Base-by-base conservation (phyloP, 2,113 vertebrate genomes). In the Pomatostomus ruficeps region DNA sequence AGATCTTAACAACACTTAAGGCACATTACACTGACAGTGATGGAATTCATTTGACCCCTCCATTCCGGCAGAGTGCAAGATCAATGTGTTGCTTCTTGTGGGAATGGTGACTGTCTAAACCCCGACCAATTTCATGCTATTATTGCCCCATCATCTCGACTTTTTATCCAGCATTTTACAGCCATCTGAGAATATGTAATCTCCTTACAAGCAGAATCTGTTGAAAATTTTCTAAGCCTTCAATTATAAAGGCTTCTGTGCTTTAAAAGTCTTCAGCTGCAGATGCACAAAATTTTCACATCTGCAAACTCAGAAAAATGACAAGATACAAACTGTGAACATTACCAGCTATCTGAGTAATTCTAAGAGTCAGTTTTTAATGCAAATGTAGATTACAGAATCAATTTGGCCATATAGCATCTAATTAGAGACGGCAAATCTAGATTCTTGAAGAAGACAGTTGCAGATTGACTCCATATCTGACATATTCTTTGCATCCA, bases 331-430 rank as follows among this genome's bases (percentile, higher is more conserved):
- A 94, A 89, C 70, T 65, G 68, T 63, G 89, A 96, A 94, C n/a
- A 36, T 49, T 72, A 87, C 52, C 72, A 94, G 46, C 84, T 89
- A 92, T 89, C 80, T 52, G 70, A 85, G 66, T 83, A 85, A 92
- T 88, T 91, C 80, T 85, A 87, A 66, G 48, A 95, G 91, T 91
- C 63, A 85, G 80, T 82, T 97, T 87, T 95, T 91, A 95, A 96
- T 92, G 94, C 84, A 96, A 94, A 95, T 95, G 85, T 70, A 82
- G 68, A 95, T 86, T 86, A 92, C 63, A 80, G 85, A 96, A 96
- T 75, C 78, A 82, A 88, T 91, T 91, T 2, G 74, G 58, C 66
- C 78, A 94, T 51, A 85, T 20, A 78, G 91, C 52, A 82, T 76
- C 81, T 95, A 93, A 95, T 94, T 95, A 91, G 71, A 68, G 29